Percentiles rank a stretch among this genome's conserved stretches.
Evolutionary conservation across 1,140 invertebrate genomes (phyloP).

Genomic region (Bactericera cockerelli): DNA sequence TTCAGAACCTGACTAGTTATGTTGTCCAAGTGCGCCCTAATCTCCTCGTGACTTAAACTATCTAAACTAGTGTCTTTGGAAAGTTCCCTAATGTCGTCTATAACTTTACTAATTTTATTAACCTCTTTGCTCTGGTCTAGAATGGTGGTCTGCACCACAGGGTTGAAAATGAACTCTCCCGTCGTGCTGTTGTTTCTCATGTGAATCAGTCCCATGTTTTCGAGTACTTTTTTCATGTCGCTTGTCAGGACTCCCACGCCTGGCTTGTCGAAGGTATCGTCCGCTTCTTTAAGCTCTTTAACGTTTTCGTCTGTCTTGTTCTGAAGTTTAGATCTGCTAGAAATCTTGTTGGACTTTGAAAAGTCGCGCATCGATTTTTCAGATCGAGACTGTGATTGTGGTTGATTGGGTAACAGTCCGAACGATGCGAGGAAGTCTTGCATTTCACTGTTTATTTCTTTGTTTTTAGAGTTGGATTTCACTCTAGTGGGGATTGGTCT

Average conservation of each 20-base stretch:
- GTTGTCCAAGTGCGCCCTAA: conserved; percentile 28
- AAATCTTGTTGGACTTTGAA: background rate
- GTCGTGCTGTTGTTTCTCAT: conserved; percentile 13
- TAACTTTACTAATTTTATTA: conserved; percentile 31
- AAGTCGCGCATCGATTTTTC: conserved; percentile 13
- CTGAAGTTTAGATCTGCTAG: background rate
- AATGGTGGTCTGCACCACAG: conserved; percentile 25
- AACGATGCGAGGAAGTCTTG: conserved; percentile 37
- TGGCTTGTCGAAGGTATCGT: background rate
- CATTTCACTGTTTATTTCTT: conserved; percentile 33
- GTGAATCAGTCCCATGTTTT: conserved; percentile 34
- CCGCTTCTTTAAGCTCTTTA: background rate
- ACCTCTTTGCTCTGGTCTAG: conserved; percentile 27
- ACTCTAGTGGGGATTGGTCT: conserved; percentile 37
- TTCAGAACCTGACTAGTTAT: conserved; percentile 26
- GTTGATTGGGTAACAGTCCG: conserved; percentile 30
- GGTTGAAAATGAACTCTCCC: conserved; percentile 33
- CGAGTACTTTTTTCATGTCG: conserved; percentile 33
- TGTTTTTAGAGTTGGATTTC: conserved; percentile 21
- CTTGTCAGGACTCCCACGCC: conserved; percentile 27
- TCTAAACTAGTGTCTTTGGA: conserved; percentile 27
- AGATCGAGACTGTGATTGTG: conserved; percentile 12
- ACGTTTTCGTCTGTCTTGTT: background rate
- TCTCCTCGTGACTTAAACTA: conserved; percentile 25
- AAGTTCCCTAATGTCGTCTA: conserved; percentile 32